Evolutionary conservation across 2,113 vertebrate genomes (phyloP), one percentile per base, ranked within the genome.

Genomic region (Vireo altiloquus): DNA sequence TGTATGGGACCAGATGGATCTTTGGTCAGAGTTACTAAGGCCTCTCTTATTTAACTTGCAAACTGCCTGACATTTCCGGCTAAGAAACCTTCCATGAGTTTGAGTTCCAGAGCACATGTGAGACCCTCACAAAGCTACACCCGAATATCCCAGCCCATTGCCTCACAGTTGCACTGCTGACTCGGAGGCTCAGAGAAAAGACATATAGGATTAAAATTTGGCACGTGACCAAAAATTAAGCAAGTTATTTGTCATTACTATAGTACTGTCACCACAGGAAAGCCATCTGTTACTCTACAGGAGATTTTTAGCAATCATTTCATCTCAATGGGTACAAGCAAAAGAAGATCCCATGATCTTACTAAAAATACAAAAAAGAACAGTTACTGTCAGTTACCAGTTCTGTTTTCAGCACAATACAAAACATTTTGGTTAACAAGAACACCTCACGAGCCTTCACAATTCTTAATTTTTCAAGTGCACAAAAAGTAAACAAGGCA

Each of bases 181-280:
- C 24, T 71, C 85, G 60, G 86, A 44, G 46, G n/a, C 57, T 46
- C n/a, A 70, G 30, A 65, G 16, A 63, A 82, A 57, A 82, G 35
- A 64, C 47, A 56, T 60, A 56, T 2, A 78, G 46, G 19, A 71
- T 81, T 68, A 57, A 47, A 56, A 4, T 46, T 40, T 68, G 76
- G 85, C 85, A 75, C 1, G 1, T 66, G 33, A 86, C 25, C 82
- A 92, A 70, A 90, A 94, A 74, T 75, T 37, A 92, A 92, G 35
- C 82, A 90, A 88, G 60, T 83, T 81, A 88, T 83, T 88, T 93
- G 71, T 84, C 72, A 71, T 89, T 90, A 75, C n/a, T 53, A 11
- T 37, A 91, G 82, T 16, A 63, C 33, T 65, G 33, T 40, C 87
- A 88, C 79, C 87, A 92, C 76, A 88, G 79, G 63, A 86, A 89